Base-by-base conservation (phyloP, 2,113 vertebrate species). In the Genyomyrus donnyi region DNA sequence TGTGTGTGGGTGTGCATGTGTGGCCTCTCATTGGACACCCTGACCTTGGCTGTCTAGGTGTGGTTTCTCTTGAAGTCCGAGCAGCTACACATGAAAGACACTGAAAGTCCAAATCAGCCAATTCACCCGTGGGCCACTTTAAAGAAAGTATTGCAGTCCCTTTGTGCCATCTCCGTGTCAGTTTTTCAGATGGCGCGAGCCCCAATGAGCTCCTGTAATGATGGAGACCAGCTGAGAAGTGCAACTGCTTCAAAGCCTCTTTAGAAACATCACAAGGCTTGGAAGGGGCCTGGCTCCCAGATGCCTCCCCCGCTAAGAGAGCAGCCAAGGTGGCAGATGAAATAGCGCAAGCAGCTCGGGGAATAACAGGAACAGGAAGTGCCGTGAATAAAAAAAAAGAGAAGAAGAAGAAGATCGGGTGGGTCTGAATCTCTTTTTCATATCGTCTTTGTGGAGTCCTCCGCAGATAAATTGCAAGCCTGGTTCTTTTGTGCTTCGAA, bases 221-320 rank as follows among this genome's bases (percentile, higher is more conserved):
- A 97, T 95, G 93, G 97, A 96, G 66, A 74, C 88, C 45, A 27
- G 88, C 70, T 49, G 95, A 95, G 92, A 96, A 50, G 96, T 96
- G 96, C 96, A 96, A 95, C 93, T 94, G 97, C 98, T 99, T 99
- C 98, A 99, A 99, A 99, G 98, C 95, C 94, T 95, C 95, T 97
- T 97, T 98, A 97, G 98, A 99, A 99, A 99, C 97, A 98, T 99
- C 98, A 99, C 97, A 99, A 97, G 94, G 96, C 53, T 94, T 96
- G 95, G 96, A 96, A 98, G 98, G 97, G 98, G 97, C 97, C 97
- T 97, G 95, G 96, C 97, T 98, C 97, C 96, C 97, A 97, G 96
- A 97, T 95, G 95, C 96, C 96, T 95, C 95, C 96, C 96, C 96
- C 95, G 95, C 97, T 97, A 98, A 98, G 97, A 97, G 97, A 96